Percentiles rank a stretch among this genome's conserved stretches.
Conservation (phyloP, 2,888 invertebrate species). For the Pediacus dermestoides region DNA sequence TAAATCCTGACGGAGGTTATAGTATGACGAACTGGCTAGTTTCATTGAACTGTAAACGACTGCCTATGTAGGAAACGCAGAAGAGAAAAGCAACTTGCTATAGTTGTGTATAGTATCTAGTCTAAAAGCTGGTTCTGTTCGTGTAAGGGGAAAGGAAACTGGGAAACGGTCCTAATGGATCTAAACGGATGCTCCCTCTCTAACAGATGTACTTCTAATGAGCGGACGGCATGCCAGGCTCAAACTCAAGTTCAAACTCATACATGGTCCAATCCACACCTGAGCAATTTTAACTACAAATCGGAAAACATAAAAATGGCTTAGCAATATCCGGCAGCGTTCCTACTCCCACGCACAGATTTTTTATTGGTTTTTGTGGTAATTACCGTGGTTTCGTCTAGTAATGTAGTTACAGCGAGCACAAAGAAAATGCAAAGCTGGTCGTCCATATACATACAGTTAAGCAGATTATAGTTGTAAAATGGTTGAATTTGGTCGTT, state of each 20-base stretch:
- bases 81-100: constrained; percentile 9
- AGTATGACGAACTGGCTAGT: constrained; percentile 11
- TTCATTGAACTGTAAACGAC: constrained; percentile 8
- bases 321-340: constrained; percentile 2
- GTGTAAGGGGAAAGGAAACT: constrained; percentile 18
- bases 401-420: too few relatives aligned
- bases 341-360: too few relatives aligned
- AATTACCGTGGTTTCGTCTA: too few relatives aligned
- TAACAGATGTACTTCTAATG: constrained; percentile 26
- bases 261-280: constrained; percentile 6
- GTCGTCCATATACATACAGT: too few relatives aligned
- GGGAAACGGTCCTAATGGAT: constrained; percentile 25
- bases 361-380: too few relatives aligned
- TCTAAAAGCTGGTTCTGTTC: constrained; percentile 9
- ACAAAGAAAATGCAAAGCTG: constrained; percentile 9
- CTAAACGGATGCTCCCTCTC: constrained; percentile 19
- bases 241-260: constrained; percentile 8
- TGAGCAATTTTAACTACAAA: constrained; percentile 5
- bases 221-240: constrained; percentile 20
- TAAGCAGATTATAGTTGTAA: constrained; percentile 6
- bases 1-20: constrained; percentile 18
- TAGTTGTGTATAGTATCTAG: not conserved
- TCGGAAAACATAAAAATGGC: constrained; percentile 6
- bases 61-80: constrained; percentile 1
- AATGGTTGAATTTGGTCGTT: constrained; percentile 1